These are phyloP conservation scores for Homalodisca vitripennis DNA, from an alignment of 1,140 invertebrate genomes.

Conservation along the genomic window DNA sequence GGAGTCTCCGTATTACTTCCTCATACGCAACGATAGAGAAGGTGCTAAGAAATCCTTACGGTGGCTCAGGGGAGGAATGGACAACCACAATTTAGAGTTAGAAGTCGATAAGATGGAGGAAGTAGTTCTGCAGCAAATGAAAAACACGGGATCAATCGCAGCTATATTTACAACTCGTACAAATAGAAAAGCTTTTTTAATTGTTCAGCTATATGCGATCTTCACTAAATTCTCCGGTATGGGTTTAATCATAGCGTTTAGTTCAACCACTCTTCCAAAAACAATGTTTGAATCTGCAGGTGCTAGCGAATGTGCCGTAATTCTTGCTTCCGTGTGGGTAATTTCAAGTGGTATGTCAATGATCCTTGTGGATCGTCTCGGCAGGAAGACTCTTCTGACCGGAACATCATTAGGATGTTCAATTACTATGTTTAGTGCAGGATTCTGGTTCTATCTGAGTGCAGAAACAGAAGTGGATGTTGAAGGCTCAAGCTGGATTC, in stretches of 20 bases:
- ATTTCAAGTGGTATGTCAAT: slow-evolving; percentile 34
- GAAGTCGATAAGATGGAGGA: slow-evolving; percentile 21
- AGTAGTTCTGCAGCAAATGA: slow-evolving; percentile 16
- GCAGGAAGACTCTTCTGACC: slow-evolving; percentile 40
- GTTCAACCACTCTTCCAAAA: slow-evolving; percentile 31
- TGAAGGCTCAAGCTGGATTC: slow-evolving; percentile 48
- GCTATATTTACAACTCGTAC: slow-evolving; percentile 28
- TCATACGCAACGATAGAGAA: slow-evolving; percentile 54
- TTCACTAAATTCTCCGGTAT: slow-evolving; percentile 32
- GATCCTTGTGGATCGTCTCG: slow-evolving; percentile 47
- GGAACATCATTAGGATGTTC: slow-evolving; percentile 28
- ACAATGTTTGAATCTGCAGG: slow-evolving; percentile 13
- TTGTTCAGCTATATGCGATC: slow-evolving; percentile 28
- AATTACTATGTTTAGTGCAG: slow-evolving; percentile 45
- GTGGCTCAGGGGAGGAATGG: slow-evolving; percentile 58
- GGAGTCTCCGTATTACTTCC: slow-evolving; percentile 75
- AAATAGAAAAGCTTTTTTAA: slow-evolving; percentile 30
- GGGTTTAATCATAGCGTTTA: slow-evolving; percentile 32
- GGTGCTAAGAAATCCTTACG: slow-evolving; percentile 63
- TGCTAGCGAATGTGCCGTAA: slow-evolving; percentile 28
- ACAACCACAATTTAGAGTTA: slow-evolving; percentile 19
- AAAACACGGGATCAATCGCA: slow-evolving; percentile 15
- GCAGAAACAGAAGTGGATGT: slow-evolving; percentile 38
- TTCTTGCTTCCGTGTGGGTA: slow-evolving; percentile 28
- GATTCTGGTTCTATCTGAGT: slow-evolving; percentile 51